Percentiles rank a stretch among this genome's conserved stretches.
These are phyloP conservation scores for Nomada ferruginata DNA, from an alignment of 2,888 invertebrate genomes.

Conservation along the genomic window DNA sequence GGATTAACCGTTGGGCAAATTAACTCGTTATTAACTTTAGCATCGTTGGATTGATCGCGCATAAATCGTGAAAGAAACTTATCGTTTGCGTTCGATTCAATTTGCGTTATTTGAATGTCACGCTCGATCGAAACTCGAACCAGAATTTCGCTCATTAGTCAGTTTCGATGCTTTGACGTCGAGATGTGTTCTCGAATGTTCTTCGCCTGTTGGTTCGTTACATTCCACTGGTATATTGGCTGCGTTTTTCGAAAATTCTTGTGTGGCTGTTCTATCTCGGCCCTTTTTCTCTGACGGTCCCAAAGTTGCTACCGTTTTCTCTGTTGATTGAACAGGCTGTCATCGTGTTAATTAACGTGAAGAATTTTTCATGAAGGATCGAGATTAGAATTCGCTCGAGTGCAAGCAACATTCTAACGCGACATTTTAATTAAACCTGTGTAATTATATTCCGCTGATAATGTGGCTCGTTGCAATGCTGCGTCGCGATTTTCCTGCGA, in stretches of 20 bases:
- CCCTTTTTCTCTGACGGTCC: background rate
- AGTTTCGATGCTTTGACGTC: conserved; percentile 9
- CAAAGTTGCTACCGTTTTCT: background rate
- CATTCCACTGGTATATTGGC: background rate
- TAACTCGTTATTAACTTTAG: conserved; percentile 64
- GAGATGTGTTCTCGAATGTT: background rate
- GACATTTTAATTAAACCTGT: conserved; percentile 20
- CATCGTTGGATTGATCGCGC: conserved; percentile 47
- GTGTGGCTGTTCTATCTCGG: background rate
- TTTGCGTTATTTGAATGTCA: conserved; percentile 1
- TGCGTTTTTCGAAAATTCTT: background rate
- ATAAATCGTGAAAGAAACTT: conserved; percentile 26
- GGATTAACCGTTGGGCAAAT: conserved; percentile 69
- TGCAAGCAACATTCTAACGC: background rate
- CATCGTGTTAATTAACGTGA: background rate
- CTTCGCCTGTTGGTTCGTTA: background rate
- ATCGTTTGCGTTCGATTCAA: background rate
- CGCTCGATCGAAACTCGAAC: conserved; percentile 8
- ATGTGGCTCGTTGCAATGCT: background rate
- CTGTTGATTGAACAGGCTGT: background rate
- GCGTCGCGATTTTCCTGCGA: background rate
- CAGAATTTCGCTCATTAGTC: conserved; percentile 25
- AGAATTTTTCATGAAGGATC: background rate
- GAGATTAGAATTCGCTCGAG: background rate
- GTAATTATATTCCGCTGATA: conserved; percentile 10